These are phyloP conservation scores for Lasaia peninsularis DNA, from an alignment of 1,140 invertebrate species.

Conservation along the genomic window DNA sequence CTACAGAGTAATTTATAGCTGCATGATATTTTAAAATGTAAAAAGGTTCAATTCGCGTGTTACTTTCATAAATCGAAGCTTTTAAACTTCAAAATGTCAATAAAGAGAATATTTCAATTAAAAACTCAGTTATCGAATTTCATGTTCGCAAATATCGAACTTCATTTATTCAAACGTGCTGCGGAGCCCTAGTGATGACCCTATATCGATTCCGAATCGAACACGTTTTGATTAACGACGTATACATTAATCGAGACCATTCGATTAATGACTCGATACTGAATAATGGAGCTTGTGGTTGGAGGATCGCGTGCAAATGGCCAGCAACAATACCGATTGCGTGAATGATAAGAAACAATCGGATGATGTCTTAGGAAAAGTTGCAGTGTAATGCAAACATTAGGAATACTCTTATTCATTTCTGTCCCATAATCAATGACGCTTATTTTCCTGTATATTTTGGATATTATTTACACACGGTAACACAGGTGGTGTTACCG, in stretches of 20 bases:
- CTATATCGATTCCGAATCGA: constrained; percentile 3
- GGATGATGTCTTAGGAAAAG: constrained; percentile 6
- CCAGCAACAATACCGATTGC: constrained; percentile 2
- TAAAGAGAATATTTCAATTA: background rate
- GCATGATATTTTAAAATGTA: too few relatives aligned
- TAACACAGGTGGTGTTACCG: too few relatives aligned
- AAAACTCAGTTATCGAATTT: background rate
- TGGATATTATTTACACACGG: too few relatives aligned
- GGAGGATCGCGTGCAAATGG: constrained; percentile 9
- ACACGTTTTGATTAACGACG: constrained; percentile 7
- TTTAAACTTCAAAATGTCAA: too few relatives aligned
- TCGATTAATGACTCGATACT: constrained; percentile 12
- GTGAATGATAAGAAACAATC: constrained; percentile 1
- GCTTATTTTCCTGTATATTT: too few relatives aligned
- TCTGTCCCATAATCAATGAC: too few relatives aligned
- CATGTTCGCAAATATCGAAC: background rate
- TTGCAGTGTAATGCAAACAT: background rate
- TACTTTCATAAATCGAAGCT: too few relatives aligned
- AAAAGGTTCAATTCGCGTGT: too few relatives aligned
- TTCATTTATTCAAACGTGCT: background rate
- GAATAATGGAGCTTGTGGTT: constrained; percentile 10
- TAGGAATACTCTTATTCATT: background rate
- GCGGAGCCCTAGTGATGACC: background rate
- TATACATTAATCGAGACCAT: constrained; percentile 4
- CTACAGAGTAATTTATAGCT: too few relatives aligned